Conservation (phyloP, 2,797 vertebrate species). For the Myotis findleyi region DNA sequence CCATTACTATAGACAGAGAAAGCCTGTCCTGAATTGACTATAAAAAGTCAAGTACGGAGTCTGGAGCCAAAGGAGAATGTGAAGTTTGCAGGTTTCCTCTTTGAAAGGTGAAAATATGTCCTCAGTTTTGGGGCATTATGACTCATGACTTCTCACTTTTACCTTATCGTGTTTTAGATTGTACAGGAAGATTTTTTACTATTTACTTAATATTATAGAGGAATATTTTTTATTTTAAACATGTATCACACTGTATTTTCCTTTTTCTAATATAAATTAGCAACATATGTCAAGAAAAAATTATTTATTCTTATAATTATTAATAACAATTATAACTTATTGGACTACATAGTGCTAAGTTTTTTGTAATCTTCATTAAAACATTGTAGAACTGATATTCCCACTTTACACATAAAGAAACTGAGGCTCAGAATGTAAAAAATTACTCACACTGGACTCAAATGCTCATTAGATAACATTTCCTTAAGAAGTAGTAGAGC, state of each 20-base stretch:
- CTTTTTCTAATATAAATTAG: conserved; percentile 35
- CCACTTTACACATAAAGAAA: conserved; percentile 11
- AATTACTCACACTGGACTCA: background rate
- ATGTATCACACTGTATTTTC: background rate
- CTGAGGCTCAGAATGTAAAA: background rate
- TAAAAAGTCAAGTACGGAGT: background rate
- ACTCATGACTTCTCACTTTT: conserved; percentile 29
- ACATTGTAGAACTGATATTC: background rate
- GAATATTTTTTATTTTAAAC: conserved; percentile 21
- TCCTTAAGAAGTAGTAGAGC: background rate
- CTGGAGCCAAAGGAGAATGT: conserved; percentile 41
- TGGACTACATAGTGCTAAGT: background rate
- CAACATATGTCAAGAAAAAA: background rate
- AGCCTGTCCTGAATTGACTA: background rate
- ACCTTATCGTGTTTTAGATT: conserved; percentile 2
- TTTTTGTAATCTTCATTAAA: background rate
- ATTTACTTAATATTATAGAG: background rate
- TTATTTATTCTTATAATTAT: background rate
- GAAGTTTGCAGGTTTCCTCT: conserved; percentile 41
- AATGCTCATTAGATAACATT: background rate
- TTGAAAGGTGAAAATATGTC: conserved; percentile 54
- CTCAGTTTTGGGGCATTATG: background rate
- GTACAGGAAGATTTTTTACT: background rate
- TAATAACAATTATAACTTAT: background rate
- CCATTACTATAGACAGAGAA: conserved; percentile 30